Evolutionary conservation across 2,113 vertebrate genomes (phyloP), one percentile per base, ranked within the genome.

Genomic region (Blennius ocellaris): DNA sequence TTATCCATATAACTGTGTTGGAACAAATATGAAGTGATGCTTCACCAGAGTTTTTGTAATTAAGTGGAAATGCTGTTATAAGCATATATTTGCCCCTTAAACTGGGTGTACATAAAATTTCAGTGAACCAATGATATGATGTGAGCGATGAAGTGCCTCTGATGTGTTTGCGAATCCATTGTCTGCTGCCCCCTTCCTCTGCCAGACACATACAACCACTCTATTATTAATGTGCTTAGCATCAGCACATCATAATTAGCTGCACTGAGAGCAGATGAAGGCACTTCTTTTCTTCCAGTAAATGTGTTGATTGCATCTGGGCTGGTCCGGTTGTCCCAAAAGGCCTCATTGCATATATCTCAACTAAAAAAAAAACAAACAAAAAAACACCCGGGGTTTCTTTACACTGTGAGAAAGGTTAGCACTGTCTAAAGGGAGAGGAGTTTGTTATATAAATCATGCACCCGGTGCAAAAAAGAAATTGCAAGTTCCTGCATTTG

Each of bases 271-370:
- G 15, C 12, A 30, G 62, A 51, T 44, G 36, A 8, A 41, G 38
- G 8, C 17, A 1, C 36, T 50, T 30, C 1, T 38, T 50, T 41
- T 39, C 50, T 57, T 21, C 10, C 14, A 37, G 45, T 37, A 47
- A 58, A 72, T 43, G 73, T 55, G 50, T 38, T 81, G 55, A 71
- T 58, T 71, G 55, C 45, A 54, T 3, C 43, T 48, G 0, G n/a
- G 5, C 17, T 12, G 50, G 39, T 39, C 3, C 15, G 37, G 16
- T 3, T 11, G 12, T 45, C 57, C 57, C 52, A 36, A 40, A 45
- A 30, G 21, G 41, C 59, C 57, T 41, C 11, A 0, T 52, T 15
- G 2, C 17, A 41, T 15, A 64, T 39, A 53, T 62, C 69, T 65
- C 21, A 30, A 30, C 21, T 48, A 53, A 14, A 47, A 53, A 6